Evolutionary conservation across 1,140 invertebrate species (phyloP).

Genomic region (Conus betulinus): DNA sequence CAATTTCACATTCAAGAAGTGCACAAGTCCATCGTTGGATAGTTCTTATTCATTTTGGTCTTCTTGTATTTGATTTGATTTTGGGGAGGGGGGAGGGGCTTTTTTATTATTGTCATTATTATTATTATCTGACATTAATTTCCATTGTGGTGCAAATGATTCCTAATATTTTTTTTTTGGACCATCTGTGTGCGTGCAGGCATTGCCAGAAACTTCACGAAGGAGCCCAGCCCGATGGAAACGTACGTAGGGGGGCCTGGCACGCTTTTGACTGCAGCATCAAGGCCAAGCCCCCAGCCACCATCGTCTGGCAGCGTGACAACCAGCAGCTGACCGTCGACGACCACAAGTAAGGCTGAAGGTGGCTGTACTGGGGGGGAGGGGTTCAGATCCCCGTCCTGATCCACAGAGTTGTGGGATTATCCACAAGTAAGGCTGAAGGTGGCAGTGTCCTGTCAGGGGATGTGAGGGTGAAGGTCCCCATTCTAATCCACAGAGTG

Average conservation of each 20-base stretch:
- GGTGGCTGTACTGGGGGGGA: no score
- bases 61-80: no score
- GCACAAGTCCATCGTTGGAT: no score
- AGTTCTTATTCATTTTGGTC: no score
- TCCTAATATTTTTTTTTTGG: not conserved
- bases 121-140: not conserved
- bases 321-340: constrained; percentile 42
- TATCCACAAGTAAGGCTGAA: no score
- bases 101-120: not conserved
- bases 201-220: constrained; percentile 66
- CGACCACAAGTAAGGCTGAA: constrained; percentile 31
- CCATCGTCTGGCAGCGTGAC: constrained; percentile 59
- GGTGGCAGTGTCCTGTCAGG: no score
- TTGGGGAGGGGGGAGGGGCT: no score
- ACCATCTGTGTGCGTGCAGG: constrained; percentile 44
- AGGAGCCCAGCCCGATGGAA: constrained; percentile 71
- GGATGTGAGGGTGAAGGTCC: no score
- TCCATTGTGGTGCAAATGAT: not conserved
- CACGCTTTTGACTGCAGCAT: constrained; percentile 58
- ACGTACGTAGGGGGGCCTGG: constrained; percentile 54
- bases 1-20: no score
- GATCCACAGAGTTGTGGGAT: no score
- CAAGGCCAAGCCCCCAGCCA: constrained; percentile 50
- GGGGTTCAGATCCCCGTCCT: no score
- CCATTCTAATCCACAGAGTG: no score